These are phyloP conservation scores for Leptopilina clavipes DNA, from an alignment of 1,140 invertebrate genomes.

Conservation along the genomic window DNA sequence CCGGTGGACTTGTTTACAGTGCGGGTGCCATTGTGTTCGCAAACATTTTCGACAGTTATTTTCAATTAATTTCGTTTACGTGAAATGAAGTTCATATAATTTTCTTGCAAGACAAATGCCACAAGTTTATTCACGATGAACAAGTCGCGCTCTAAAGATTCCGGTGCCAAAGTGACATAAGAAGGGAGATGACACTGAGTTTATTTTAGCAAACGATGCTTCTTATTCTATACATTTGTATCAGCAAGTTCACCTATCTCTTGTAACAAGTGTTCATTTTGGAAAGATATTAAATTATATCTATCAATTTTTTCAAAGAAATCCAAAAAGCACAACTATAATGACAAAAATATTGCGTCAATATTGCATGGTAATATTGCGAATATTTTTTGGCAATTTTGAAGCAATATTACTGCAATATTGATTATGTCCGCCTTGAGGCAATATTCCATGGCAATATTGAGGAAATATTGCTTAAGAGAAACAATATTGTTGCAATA, in stretches of 20 bases:
- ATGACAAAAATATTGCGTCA: no score
- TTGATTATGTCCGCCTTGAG: no score
- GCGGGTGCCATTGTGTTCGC: no score
- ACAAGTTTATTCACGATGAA: slow-evolving; percentile 12
- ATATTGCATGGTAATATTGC: no score
- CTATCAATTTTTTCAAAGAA: slow-evolving; percentile 26
- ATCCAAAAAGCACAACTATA: no score
- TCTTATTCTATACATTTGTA: slow-evolving; percentile 43
- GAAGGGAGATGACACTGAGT: slow-evolving; percentile 39
- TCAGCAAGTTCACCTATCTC: slow-evolving; percentile 19
- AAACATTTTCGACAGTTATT: neutral
- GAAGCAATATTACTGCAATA: no score
- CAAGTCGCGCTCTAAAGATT: neutral
- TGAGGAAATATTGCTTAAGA: no score
- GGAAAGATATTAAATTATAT: slow-evolving; percentile 39
- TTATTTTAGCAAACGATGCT: slow-evolving; percentile 49
- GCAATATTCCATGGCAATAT: no score
- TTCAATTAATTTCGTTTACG: slow-evolving; percentile 2
- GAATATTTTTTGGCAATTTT: no score
- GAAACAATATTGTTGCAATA: no score
- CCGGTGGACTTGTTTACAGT: neutral
- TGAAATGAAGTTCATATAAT: slow-evolving; percentile 10
- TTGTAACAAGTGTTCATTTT: slow-evolving; percentile 52
- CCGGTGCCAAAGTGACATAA: slow-evolving; percentile 33
- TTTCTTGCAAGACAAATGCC: slow-evolving; percentile 19